Evolutionary conservation across 2,113 vertebrate species (phyloP), one percentile per base, ranked within the genome.

Genomic region (Cryptotis parvus): DNA sequence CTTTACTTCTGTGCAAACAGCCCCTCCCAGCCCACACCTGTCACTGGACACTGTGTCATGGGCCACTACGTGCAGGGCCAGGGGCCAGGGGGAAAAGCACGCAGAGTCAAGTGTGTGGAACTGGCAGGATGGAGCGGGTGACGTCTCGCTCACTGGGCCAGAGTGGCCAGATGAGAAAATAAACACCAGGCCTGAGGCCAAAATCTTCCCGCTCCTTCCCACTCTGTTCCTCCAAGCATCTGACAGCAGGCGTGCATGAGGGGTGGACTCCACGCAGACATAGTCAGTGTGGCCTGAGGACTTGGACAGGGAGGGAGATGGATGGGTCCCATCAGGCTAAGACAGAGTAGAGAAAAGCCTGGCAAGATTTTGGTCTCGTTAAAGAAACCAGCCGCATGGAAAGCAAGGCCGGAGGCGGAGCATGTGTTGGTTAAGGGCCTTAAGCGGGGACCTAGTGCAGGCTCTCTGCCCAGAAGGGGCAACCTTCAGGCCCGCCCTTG

Each of bases 281-380:
- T n/a, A 0, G 3, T n/a, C 35, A 61, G 52, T 65, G n/a, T 0
- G 27, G n/a, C n/a, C n/a, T n/a, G 76, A n/a, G 55, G 55, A 20
- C 18, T 24, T 24, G 37, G 61, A 4, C 0, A 31, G 8, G 9
- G 84, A n/a, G n/a, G 80, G 95, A 90, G 95, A 94, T 81, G 76
- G 75, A 96, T 90, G 76, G n/a, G 90, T 39, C 61, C 70, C 82
- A 43, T 63, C 92, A 68, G 52, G 86, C 82, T 88, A 74, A 45
- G 69, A n/a, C 27, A 0, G 24, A 95, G 93, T 35, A n/a, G 93
- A 29, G n/a, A 69, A 90, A 39, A 90, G 55, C 87, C 84, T 85
- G 84, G 90, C 95, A n/a, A 96, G 96, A 95, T n/a, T n/a, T n/a
- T 96, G 96, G 94, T 66, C 55, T 70, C 27, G 6, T 93, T 93